A percentile compares a stretch with the other conserved stretches of the same genome.
Evolutionary conservation across 2,113 vertebrate species (phyloP).

Genomic region (Oreochromis spilurus): DNA sequence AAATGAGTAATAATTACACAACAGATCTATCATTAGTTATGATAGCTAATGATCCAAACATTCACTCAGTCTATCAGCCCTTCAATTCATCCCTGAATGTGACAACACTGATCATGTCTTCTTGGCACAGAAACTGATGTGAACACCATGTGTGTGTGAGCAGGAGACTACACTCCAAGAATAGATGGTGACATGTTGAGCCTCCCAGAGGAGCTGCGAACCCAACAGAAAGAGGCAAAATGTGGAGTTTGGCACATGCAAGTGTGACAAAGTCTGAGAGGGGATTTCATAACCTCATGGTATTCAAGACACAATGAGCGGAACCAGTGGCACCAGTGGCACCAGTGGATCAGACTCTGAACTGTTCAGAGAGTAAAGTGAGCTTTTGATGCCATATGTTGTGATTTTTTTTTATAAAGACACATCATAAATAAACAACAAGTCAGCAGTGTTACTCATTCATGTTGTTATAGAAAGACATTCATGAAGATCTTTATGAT

Average conservation of each 20-base stretch:
- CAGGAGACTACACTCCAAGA: constrained; percentile 29
- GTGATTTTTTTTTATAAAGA: neutral
- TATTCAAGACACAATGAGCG: neutral
- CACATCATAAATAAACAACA: neutral
- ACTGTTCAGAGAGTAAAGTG: neutral
- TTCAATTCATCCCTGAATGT: neutral
- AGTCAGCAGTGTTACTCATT: neutral
- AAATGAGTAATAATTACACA: neutral
- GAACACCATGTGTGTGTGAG: constrained; percentile 11
- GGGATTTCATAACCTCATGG: neutral
- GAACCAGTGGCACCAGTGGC: neutral
- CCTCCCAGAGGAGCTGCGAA: constrained; percentile 23
- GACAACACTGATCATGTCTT: neutral
- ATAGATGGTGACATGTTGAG: constrained; percentile 44
- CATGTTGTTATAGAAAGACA: neutral
- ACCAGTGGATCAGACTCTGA: neutral
- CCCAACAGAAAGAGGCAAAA: constrained; percentile 30
- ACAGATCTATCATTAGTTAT: neutral
- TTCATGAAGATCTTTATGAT: neutral
- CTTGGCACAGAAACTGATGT: constrained; percentile 10
- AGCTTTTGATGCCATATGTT: neutral
- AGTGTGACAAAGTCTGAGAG: constrained; percentile 16
- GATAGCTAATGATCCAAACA: neutral
- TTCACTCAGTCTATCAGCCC: neutral
- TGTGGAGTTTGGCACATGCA: constrained; percentile 21